phyloP scores from a whole-genome alignment of 1,140 invertebrate genomes.

The Colletes gigas region DNA sequence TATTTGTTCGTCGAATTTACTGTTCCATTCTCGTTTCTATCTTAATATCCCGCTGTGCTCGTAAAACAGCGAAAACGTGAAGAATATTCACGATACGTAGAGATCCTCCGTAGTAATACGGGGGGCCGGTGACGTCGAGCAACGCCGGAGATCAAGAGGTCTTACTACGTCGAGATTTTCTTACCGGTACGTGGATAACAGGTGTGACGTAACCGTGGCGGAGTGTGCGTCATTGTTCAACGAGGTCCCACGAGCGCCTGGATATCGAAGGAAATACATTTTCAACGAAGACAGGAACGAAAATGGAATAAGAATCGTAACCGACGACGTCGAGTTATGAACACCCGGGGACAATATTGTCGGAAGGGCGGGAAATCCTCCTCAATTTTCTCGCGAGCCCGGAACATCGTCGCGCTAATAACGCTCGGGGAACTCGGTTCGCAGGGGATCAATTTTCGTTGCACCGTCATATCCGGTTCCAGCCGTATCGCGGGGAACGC shows the following conservation, averaged over 20 bases:
- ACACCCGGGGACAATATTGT: neutral
- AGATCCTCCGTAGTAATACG: no score
- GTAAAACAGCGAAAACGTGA: no score
- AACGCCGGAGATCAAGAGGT: neutral
- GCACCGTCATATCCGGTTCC: no score
- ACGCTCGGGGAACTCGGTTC: no score
- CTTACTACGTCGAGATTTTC: neutral
- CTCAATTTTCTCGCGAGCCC: neutral
- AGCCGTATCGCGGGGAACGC: no score
- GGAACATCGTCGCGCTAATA: no score
- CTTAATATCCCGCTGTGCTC: no score
- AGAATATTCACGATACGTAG: no score
- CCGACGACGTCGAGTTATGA: neutral
- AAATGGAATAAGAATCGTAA: constrained; percentile 2
- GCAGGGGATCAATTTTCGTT: no score
- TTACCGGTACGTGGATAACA: neutral
- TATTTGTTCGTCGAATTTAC: no score
- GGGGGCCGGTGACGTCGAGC: no score
- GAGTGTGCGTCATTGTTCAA: neutral
- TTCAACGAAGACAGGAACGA: neutral
- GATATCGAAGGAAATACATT: neutral
- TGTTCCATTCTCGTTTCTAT: no score
- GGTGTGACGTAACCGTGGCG: neutral
- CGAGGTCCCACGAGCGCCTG: neutral
- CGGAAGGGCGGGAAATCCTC: neutral